phyloP scores from a whole-genome alignment of 2,797 vertebrate species.

The Scleropages formosus region DNA sequence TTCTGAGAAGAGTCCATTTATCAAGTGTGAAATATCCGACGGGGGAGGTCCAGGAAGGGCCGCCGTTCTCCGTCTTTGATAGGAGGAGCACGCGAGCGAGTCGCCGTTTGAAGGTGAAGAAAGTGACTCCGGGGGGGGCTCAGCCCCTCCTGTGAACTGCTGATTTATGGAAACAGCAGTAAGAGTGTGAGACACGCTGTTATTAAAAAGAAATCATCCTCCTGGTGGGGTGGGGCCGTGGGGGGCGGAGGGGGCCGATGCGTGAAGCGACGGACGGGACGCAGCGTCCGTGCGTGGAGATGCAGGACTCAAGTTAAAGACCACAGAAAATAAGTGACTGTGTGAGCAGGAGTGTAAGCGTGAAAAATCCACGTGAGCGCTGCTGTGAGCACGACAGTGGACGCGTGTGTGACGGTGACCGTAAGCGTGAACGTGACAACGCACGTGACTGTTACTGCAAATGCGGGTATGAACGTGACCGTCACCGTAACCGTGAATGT shows the following conservation, averaged over 20 bases:
- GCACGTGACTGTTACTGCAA: constrained; percentile 4
- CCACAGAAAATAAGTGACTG: no score
- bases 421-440: not conserved
- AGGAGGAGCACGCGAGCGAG: constrained; percentile 82
- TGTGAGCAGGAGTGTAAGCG: not conserved
- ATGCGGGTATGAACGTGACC: no score
- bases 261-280: no score
- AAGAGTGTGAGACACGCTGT: constrained; percentile 87
- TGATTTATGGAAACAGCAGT: constrained; percentile 89
- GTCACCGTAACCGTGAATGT: not conserved
- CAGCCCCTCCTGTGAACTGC: constrained; percentile 82
- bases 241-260: constrained; percentile 49
- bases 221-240: constrained; percentile 70
- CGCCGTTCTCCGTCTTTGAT: constrained; percentile 81
- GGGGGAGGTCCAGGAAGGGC: constrained; percentile 80
- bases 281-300: no score
- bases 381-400: not conserved
- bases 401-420: not conserved
- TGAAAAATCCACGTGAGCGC: not conserved
- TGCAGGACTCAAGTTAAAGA: no score
- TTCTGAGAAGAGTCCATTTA: constrained; percentile 71
- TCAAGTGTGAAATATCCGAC: constrained; percentile 77
- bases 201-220: constrained; percentile 93
- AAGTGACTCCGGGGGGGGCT: constrained; percentile 87
- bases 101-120: constrained; percentile 86